A percentile compares a stretch with the other conserved stretches of the same genome.
These are phyloP conservation scores for Dolichomitus sp. DNA, from an alignment of 2,888 invertebrate genomes.

Conservation along the genomic window DNA sequence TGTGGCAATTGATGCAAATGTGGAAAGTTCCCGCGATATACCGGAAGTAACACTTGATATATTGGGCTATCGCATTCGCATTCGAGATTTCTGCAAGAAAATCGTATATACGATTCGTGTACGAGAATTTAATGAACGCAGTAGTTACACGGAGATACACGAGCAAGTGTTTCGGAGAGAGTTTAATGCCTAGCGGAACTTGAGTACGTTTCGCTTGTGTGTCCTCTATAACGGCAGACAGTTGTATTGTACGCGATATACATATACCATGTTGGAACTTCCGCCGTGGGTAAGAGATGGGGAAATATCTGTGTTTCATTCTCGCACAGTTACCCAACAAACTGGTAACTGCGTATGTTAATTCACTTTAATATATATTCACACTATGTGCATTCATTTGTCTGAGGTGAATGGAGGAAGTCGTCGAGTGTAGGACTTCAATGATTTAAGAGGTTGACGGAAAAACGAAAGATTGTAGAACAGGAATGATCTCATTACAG, in stretches of 20 bases:
- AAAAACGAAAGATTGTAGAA: constrained; percentile 45
- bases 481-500: constrained; percentile 60
- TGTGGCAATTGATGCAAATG: constrained; percentile 41
- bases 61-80: constrained; percentile 34
- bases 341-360: constrained; percentile 55
- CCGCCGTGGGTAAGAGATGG: constrained; percentile 34
- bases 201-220: constrained; percentile 37
- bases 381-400: constrained; percentile 42
- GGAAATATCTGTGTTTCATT: constrained; percentile 45
- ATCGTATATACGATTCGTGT: constrained; percentile 44
- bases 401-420: constrained; percentile 26
- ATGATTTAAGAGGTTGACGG: constrained; percentile 63
- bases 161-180: constrained; percentile 19
- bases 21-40: constrained; percentile 28
- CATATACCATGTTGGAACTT: constrained; percentile 42
- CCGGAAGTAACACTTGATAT: constrained; percentile 62
- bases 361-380: constrained; percentile 58
- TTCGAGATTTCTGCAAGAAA: constrained; percentile 46
- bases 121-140: constrained; percentile 55
- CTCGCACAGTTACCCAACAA: constrained; percentile 47
- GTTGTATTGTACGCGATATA: not conserved
- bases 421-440: constrained; percentile 41
- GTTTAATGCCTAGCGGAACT: constrained; percentile 63
- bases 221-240: constrained; percentile 7
- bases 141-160: constrained; percentile 33